Conservation (phyloP, 2,113 vertebrate species). For the Cottus gobio region DNA sequence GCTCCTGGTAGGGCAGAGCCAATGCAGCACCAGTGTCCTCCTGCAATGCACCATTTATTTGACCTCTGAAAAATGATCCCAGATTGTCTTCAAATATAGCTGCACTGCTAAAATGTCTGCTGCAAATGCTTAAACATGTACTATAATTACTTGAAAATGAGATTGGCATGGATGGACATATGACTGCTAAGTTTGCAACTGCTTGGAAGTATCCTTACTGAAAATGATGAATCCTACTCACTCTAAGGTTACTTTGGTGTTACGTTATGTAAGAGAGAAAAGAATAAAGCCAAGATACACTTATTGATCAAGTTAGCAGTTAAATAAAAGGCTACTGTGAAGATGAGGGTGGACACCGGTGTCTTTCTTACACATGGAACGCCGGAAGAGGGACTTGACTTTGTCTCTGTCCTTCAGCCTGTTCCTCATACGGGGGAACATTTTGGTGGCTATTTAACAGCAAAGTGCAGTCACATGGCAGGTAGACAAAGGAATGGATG, state of each 20-base stretch:
- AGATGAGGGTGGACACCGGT: conserved; percentile 26
- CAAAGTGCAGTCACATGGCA: conserved; percentile 43
- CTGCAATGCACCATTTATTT: conserved; percentile 65
- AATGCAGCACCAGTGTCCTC: conserved; percentile 31
- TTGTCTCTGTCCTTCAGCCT: conserved; percentile 78
- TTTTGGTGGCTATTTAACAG: conserved; percentile 70
- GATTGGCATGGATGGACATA: conserved; percentile 16
- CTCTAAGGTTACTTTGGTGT: conserved; percentile 2
- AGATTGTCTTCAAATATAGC: conserved; percentile 22
- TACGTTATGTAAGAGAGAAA: conserved; percentile 6
- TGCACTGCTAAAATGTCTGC: neutral
- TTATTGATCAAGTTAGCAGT: conserved; percentile 11
- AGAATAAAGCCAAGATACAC: neutral
- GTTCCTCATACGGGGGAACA: conserved; percentile 78
- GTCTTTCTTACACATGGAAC: conserved; percentile 79
- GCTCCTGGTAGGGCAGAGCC: conserved; percentile 45
- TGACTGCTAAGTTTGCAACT: neutral
- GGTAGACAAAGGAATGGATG: conserved; percentile 16
- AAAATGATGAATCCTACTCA: neutral
- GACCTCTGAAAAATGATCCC: conserved; percentile 40
- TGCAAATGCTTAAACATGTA: conserved; percentile 6
- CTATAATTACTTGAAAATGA: conserved; percentile 26
- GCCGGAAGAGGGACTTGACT: conserved; percentile 79
- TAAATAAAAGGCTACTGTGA: conserved; percentile 20
- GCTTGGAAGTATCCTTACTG: neutral